Base-by-base conservation (phyloP, 2,888 invertebrate genomes). In the Zonitis immaculata region DNA sequence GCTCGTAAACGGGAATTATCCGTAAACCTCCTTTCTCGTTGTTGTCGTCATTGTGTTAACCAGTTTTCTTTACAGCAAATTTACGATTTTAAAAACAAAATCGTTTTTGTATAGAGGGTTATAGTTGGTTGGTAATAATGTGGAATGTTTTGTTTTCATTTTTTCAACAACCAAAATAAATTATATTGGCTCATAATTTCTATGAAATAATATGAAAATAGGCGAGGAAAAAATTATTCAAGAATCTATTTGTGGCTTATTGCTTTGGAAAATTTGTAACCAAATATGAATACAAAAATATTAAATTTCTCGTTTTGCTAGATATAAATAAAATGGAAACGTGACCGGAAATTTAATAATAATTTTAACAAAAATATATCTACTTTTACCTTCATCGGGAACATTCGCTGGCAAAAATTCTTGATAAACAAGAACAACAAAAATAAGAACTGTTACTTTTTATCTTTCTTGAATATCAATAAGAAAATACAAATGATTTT, bases 41-140 rank as follows among this genome's bases (percentile, higher is more conserved):
- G 14, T 25, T 25, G 25, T 6, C 3, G 25, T 25, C n/a, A 25
- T 35, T 52, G 47, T 47, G 48, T 47, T 51, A 55, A 52, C 50
- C 50, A 52, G 50, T 47, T 50, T 52, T 45, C 54, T 56, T 56
- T 47, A 35, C 18, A 42, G 43, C 30, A 56, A 50, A 47, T 60
- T 63, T 62, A 62, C 57, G 59, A 60, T 55, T 57, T n/a, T n/a
- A n/a, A n/a, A 56, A 56, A 61, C 60, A 62, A 64, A 64, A 59
- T 59, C 57, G 52, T 60, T 61, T 56, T 42, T 56, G 60, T 59
- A 59, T 56, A 57, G 54, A 61, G 48, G 49, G 7, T n/a, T n/a
- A n/a, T n/a, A n/a, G n/a, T n/a, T n/a, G n/a, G n/a, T n/a, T n/a
- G n/a, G n/a, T n/a, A n/a, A n/a, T n/a, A n/a, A n/a, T n/a, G n/a